Evolutionary conservation across 2,888 invertebrate species (phyloP).

Genomic region (Phorcus lineatus): DNA sequence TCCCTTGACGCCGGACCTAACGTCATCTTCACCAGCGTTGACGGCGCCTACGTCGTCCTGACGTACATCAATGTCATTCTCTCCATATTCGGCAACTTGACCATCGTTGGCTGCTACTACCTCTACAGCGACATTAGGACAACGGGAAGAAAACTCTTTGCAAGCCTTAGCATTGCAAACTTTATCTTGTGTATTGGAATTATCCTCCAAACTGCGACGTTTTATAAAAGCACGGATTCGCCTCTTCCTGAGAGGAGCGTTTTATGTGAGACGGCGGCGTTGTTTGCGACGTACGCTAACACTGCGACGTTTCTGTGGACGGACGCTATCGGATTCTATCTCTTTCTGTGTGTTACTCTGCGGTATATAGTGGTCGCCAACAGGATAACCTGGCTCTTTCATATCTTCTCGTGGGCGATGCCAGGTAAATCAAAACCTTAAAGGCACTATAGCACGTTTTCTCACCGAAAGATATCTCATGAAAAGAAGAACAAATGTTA

Average conservation of each 20-base stretch:
- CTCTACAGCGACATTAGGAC: constrained; percentile 46
- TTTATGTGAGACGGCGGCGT: constrained; percentile 47
- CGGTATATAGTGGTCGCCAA: constrained; percentile 38
- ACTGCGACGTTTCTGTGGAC: constrained; percentile 55
- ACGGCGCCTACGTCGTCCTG: constrained; percentile 42
- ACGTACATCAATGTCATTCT: constrained; percentile 45
- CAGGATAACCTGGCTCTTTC: constrained; percentile 41
- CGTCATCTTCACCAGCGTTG: constrained; percentile 33
- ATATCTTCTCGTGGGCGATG: constrained; percentile 52
- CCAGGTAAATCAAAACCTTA: constrained; percentile 44
- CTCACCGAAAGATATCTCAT: too few species aligned
- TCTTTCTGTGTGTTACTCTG: constrained; percentile 47
- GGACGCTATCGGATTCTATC: constrained; percentile 46
- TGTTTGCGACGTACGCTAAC: constrained; percentile 47
- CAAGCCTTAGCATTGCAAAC: constrained; percentile 52
- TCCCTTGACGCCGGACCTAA: constrained; percentile 5
- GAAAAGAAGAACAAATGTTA: too few species aligned
- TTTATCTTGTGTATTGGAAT: constrained; percentile 46
- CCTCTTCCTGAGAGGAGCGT: constrained; percentile 29
- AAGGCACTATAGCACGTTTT: too few species aligned
- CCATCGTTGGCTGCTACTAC: constrained; percentile 42
- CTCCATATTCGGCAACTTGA: constrained; percentile 47
- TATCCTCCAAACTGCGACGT: constrained; percentile 46
- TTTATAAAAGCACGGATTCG: constrained; percentile 31
- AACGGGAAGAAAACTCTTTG: constrained; percentile 49